Evolutionary conservation across 2,888 invertebrate species (phyloP).

Genomic region (Ceratothoa steindachneri): DNA sequence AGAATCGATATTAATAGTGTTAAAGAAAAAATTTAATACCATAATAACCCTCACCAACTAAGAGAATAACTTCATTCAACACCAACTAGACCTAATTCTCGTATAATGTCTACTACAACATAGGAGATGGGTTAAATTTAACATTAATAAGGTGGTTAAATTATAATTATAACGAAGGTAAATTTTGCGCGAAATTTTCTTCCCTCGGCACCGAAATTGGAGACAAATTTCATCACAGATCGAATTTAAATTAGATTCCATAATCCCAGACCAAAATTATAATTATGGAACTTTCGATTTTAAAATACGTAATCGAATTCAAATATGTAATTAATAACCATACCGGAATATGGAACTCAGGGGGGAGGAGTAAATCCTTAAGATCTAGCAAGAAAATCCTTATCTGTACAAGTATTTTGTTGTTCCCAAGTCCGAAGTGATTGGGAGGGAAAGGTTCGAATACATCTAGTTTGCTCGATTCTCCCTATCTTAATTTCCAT

Average conservation of each 20-base stretch:
- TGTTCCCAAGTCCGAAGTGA: too few species aligned
- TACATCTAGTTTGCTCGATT: too few species aligned
- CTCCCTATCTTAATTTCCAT: too few species aligned
- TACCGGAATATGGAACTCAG: neutral
- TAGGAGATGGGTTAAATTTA: too few species aligned
- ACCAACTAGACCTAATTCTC: too few species aligned
- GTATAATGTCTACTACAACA: too few species aligned
- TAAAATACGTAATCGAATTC: neutral
- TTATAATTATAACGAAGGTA: neutral
- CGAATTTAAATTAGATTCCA: neutral
- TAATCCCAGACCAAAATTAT: neutral
- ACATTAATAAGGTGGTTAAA: neutral
- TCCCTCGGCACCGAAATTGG: neutral
- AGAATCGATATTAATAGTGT: too few species aligned
- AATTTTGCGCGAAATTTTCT: neutral
- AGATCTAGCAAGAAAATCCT: neutral
- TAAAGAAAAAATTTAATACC: too few species aligned
- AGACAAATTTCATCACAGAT: neutral
- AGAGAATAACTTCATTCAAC: too few species aligned
- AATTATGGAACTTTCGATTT: neutral
- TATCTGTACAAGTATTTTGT: too few species aligned
- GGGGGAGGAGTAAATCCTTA: neutral
- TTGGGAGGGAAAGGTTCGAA: too few species aligned
- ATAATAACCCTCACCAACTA: too few species aligned
- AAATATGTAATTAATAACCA: neutral